Evolutionary conservation across 2,888 invertebrate genomes (phyloP).

Genomic region (Caenorhabditis doughertyi): DNA sequence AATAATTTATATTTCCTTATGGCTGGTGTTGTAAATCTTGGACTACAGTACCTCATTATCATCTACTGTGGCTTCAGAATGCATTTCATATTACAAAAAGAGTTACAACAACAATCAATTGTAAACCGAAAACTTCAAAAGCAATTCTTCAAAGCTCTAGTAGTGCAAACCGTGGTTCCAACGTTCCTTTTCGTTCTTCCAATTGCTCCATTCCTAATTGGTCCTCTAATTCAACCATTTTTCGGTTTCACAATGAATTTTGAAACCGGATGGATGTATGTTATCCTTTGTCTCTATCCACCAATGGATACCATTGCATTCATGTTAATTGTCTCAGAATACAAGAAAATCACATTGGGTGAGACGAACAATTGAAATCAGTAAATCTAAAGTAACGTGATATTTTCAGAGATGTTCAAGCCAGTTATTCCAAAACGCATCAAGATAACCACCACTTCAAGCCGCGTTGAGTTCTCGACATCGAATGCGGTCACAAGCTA

Average conservation of each 20-base stretch:
- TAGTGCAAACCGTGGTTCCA: constrained; percentile 25
- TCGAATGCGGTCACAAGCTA: no score
- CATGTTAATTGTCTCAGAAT: constrained; percentile 24
- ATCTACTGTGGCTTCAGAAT: constrained; percentile 3
- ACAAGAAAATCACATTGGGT: not conserved
- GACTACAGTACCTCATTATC: constrained; percentile 3
- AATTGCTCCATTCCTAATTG: constrained; percentile 4
- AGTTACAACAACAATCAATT: constrained; percentile 5
- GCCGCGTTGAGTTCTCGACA: no score
- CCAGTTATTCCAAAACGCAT: no score
- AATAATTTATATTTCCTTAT: not conserved
- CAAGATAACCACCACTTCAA: no score
- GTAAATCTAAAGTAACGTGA: no score
- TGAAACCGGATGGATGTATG: constrained; percentile 19
- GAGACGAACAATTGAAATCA: no score
- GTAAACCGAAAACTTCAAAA: constrained; percentile 19
- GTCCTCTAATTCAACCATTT: no score
- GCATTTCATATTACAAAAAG: not conserved
- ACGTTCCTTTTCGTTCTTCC: constrained; percentile 17
- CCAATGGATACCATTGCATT: constrained; percentile 21
- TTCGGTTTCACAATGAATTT: not conserved
- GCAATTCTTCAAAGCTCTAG: constrained; percentile 27
- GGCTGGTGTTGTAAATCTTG: not conserved
- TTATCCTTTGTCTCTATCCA: constrained; percentile 8
- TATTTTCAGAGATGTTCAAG: no score